Evolutionary conservation across 2,888 invertebrate genomes (phyloP), one percentile per base, ranked within the genome.

Genomic region (Metopia argyrocephala): DNA sequence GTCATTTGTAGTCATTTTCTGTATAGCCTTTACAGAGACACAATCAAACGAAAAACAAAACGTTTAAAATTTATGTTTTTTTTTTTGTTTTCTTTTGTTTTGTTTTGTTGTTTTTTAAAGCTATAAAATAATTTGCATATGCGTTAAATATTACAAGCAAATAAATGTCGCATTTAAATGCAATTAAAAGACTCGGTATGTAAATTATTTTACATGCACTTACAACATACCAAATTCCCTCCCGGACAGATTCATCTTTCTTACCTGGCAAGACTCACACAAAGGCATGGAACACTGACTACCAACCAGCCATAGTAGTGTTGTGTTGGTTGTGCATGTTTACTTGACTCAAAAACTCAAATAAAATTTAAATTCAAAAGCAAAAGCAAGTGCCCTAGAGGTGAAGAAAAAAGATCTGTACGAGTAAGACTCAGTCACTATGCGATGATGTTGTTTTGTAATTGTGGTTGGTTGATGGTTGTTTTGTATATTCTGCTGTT

Each of bases 111-210:
- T 79, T 74, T 78, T 65, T 59, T 57, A 20, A 23, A 79, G 75
- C 80, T 82, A 84, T 85, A 85, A 86, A 87, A 87, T 85, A 85
- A 88, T 88, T 88, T 87, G 86, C 87, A 86, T 86, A 83, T 85
- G 84, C 87, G 87, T 87, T 87, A 89, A 76, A 88, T 89, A 87
- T 87, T 85, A 87, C 87, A 87, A 85, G 87, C 87, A 88, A 88
- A 89, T 88, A 88, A 89, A 88, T 87, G 89, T 89, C 87, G 87
- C 87, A 88, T 88, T 88, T 88, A 88, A 88, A 89, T 88, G 89
- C 89, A 88, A 88, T 88, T 88, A 88, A 88, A 78, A 66, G 78
- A 61, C 54, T 71, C 38, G 38, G 65, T 66, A 66, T 71, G 78
- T 61, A 78, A 71, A 71, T 71, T 61, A 65, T 78, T 71, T 61